Base-by-base conservation (phyloP, 1,140 invertebrate genomes). In the Pomacea maculata region DNA sequence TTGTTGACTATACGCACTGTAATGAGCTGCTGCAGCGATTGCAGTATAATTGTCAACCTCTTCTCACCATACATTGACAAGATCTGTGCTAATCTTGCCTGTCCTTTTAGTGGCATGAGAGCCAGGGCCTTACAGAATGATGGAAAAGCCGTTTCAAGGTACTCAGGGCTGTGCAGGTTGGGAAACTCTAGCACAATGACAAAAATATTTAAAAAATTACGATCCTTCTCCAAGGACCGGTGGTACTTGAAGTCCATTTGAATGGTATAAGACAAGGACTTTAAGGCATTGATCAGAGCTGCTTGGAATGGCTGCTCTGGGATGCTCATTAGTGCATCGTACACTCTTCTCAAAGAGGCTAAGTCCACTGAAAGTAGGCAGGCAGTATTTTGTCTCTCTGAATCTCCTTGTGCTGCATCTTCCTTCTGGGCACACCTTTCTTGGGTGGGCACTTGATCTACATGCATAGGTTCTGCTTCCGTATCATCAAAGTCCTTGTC, bases 161-260 rank as follows among this genome's bases (percentile, higher is more conserved):
- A 97, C 88, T 97, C 96, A 55, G 93, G 94, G 78, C 93, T 94
- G 86, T 95, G 95, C 54, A 97, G 92, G 79, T 94, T 94, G 12
- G 96, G 96, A 83, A 97, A 95, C 92, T 98, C 96, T 88, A 97
- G 95, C 25, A 97, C 94, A 82, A 97, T 96, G 45, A 97, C 92
- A 85, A 97, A 95, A 67, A 96, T 95, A 87, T 97, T 96, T 45
- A 95, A 88, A 52, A 94, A 91, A 81, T 91, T 88, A 63, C 92
- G 92, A 83, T 91, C 90, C 89, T 92, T 87, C 91, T 93, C 91
- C 83, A 92, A 83, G 15, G 83, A 80, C 54, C 92, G 91, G 86
- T 93, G 83, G 85, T 94, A 93, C 87, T 94, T 92, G 75, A 97
- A 91, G 87, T 96, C 95, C 90, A 96, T 93, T 87, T 95, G 94